Percentiles rank a stretch among this genome's conserved stretches.
phyloP scores from a whole-genome alignment of 2,113 vertebrate species.

The Chiloscyllium plagiosum region DNA sequence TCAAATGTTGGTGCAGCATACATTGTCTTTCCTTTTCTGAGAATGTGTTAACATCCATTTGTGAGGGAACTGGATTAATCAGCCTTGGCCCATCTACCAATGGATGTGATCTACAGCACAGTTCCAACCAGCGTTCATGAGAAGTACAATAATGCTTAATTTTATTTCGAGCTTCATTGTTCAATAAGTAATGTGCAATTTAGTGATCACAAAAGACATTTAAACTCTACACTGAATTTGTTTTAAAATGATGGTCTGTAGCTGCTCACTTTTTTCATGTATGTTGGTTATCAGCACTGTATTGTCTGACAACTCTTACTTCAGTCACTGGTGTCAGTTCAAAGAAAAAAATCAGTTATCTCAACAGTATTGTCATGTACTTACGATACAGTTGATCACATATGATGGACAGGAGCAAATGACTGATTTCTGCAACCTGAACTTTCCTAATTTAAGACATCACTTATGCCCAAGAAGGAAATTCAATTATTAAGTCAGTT shows the following conservation, averaged over 20 bases:
- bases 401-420: neutral
- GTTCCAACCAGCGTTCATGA: neutral
- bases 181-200: neutral
- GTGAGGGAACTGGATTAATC: neutral
- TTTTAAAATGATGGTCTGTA: neutral
- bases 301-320: neutral
- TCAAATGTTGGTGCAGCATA: neutral
- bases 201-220: neutral
- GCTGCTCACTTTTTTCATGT: neutral
- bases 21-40: neutral
- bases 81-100: neutral
- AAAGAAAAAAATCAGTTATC: neutral
- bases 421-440: neutral
- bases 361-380: neutral
- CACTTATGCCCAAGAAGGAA: neutral
- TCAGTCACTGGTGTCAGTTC: neutral
- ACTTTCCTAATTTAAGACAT: neutral
- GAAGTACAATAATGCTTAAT: neutral
- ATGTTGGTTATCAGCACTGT: neutral
- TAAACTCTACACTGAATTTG: neutral
- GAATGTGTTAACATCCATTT: neutral
- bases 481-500: constrained; percentile 2
- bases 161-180: neutral
- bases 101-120: neutral
- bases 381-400: neutral